Percentiles rank a stretch among this genome's conserved stretches.
These are phyloP conservation scores for Anhinga anhinga DNA, from an alignment of 2,113 vertebrate genomes.

Conservation along the genomic window DNA sequence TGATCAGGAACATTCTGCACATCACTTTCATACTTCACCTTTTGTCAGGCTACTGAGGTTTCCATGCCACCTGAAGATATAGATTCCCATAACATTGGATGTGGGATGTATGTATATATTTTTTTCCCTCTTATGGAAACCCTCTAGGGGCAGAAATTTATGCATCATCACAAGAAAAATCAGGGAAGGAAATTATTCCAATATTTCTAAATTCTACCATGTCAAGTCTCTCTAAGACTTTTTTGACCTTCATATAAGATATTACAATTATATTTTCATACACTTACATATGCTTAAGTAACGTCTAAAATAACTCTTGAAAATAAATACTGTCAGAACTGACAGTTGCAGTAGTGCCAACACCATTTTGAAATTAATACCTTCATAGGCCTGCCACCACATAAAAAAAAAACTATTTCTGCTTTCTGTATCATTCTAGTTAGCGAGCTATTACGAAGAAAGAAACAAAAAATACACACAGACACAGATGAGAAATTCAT, in stretches of 20 bases:
- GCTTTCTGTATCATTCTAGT: background rate
- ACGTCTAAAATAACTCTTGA: background rate
- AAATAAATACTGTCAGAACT: background rate
- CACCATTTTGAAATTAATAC: background rate
- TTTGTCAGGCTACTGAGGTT: background rate
- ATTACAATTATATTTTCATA: background rate
- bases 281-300: background rate
- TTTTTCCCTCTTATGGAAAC: background rate
- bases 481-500: background rate
- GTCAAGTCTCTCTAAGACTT: background rate
- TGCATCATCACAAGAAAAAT: background rate
- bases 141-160: background rate
- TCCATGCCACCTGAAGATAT: background rate
- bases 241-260: background rate
- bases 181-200: background rate
- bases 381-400: background rate
- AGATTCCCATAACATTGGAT: background rate
- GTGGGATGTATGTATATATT: background rate
- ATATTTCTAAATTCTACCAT: background rate
- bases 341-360: background rate
- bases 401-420: background rate
- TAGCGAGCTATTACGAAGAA: background rate
- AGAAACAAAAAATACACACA: background rate
- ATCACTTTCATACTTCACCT: background rate
- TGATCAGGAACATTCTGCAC: background rate